These are phyloP conservation scores for Cactoblastis cactorum DNA, from an alignment of 2,888 invertebrate genomes.

Conservation along the genomic window DNA sequence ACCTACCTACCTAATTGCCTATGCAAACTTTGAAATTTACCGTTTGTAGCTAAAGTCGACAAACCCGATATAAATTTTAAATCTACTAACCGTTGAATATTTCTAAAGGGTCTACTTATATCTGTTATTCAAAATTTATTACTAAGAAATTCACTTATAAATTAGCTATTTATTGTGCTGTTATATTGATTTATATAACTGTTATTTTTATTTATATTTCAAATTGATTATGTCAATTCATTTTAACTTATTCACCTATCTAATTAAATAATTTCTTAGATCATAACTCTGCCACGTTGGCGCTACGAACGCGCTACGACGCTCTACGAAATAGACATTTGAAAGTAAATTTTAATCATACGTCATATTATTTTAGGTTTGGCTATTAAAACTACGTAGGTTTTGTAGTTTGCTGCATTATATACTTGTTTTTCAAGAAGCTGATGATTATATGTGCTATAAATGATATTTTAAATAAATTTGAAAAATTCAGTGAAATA, in stretches of 20 bases:
- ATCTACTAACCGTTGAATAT: slow-evolving; percentile 12
- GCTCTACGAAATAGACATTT: neutral
- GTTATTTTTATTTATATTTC: slow-evolving; percentile 10
- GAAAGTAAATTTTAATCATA: neutral
- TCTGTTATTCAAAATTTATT: slow-evolving; percentile 12
- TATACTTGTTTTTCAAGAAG: too few relatives aligned
- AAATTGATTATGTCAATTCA: neutral
- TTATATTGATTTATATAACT: slow-evolving; percentile 9
- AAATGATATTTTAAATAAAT: too few relatives aligned
- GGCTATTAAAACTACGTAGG: too few relatives aligned
- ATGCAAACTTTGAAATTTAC: slow-evolving; percentile 30
- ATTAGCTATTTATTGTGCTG: slow-evolving; percentile 7
- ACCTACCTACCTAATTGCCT: slow-evolving; percentile 24
- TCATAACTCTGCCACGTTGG: neutral
- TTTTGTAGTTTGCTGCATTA: too few relatives aligned
- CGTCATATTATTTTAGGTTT: neutral
- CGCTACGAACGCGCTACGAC: slow-evolving; percentile 1
- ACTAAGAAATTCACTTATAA: slow-evolving; percentile 13
- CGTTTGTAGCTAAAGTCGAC: slow-evolving; percentile 14
- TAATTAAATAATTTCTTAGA: neutral
- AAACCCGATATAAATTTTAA: slow-evolving; percentile 8
- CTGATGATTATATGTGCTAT: too few relatives aligned
- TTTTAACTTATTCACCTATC: neutral
- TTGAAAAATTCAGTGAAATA: too few relatives aligned
- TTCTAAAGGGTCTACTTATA: slow-evolving; percentile 3